A percentile compares a stretch with the other conserved stretches of the same genome.
Evolutionary conservation across 2,888 invertebrate species (phyloP).

Genomic region (Panzeria rudis): DNA sequence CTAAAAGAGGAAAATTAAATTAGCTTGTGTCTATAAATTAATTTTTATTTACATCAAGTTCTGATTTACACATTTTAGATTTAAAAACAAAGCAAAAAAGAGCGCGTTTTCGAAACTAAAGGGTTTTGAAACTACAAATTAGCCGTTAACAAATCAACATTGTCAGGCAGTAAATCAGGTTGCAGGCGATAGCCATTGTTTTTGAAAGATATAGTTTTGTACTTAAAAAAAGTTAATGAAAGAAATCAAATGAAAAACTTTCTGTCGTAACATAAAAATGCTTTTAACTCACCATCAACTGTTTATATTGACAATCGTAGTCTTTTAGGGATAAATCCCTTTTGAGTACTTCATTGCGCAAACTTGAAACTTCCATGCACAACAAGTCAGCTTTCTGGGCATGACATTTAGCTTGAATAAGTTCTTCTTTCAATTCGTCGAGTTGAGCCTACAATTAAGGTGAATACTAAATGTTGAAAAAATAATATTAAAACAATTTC

Average conservation of each 20-base stretch:
- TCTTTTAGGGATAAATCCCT: constrained; percentile 77
- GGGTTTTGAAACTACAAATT: constrained; percentile 15
- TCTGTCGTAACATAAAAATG: background rate
- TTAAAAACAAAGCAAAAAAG: background rate
- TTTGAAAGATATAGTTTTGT: constrained; percentile 73
- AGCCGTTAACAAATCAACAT: constrained; percentile 29
- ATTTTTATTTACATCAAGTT: constrained; percentile 46
- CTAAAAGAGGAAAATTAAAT: background rate
- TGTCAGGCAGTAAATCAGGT: constrained; percentile 68
- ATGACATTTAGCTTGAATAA: constrained; percentile 73
- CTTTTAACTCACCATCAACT: constrained; percentile 76
- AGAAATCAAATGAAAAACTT: constrained; percentile 17
- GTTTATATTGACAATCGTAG: constrained; percentile 78
- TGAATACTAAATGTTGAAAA: background rate
- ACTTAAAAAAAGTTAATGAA: constrained; percentile 66
- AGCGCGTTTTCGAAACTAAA: background rate
- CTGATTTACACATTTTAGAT: constrained; percentile 20
- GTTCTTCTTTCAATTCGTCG: constrained; percentile 75
- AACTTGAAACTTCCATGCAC: constrained; percentile 76
- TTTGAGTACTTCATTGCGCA: constrained; percentile 77
- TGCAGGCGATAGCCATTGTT: constrained; percentile 73
- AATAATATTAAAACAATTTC: background rate
- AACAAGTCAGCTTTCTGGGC: constrained; percentile 74
- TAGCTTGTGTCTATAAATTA: background rate
- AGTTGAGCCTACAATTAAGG: constrained; percentile 69